Conservation (phyloP, 2,797 vertebrate genomes). For the Epinephelus coioides region DNA sequence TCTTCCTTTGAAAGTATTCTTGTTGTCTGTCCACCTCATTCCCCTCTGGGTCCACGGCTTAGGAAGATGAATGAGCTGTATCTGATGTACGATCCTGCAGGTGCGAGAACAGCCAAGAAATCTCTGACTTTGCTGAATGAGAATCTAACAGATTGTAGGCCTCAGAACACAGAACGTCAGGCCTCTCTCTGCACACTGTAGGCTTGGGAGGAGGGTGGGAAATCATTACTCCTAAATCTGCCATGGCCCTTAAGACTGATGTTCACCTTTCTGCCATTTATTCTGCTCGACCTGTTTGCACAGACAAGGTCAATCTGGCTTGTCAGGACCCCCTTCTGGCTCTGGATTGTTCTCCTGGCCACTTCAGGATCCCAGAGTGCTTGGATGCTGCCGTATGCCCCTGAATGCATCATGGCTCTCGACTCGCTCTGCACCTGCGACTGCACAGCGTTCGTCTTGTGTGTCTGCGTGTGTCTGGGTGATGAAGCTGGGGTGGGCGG, state of each 20-base stretch:
- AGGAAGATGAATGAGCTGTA: slow-evolving; percentile 58
- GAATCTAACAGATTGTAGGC: slow-evolving; percentile 54
- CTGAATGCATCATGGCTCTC: slow-evolving; percentile 38
- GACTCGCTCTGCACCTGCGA: slow-evolving; percentile 32
- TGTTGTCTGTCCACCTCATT: slow-evolving; percentile 46
- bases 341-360: slow-evolving; percentile 62
- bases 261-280: slow-evolving; percentile 66
- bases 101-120: slow-evolving; percentile 54
- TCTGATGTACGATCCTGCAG: slow-evolving; percentile 63
- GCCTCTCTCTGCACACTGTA: slow-evolving; percentile 12
- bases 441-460: slow-evolving; percentile 19
- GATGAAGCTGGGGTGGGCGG: slow-evolving; percentile 9
- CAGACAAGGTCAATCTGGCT: slow-evolving; percentile 75
- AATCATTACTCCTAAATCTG: slow-evolving; percentile 69
- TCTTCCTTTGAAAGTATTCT: slow-evolving; percentile 43
- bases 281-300: slow-evolving; percentile 58
- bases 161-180: slow-evolving; percentile 31
- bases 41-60: slow-evolving; percentile 35
- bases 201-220: slow-evolving; percentile 20
- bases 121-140: slow-evolving; percentile 56
- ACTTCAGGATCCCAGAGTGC: slow-evolving; percentile 53
- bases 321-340: slow-evolving; percentile 32
- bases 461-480: slow-evolving; percentile 27
- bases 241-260: slow-evolving; percentile 64
- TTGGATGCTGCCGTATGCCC: slow-evolving; percentile 17